These are phyloP conservation scores for Anthophora plumipes DNA, from an alignment of 2,888 invertebrate genomes.

Conservation along the genomic window DNA sequence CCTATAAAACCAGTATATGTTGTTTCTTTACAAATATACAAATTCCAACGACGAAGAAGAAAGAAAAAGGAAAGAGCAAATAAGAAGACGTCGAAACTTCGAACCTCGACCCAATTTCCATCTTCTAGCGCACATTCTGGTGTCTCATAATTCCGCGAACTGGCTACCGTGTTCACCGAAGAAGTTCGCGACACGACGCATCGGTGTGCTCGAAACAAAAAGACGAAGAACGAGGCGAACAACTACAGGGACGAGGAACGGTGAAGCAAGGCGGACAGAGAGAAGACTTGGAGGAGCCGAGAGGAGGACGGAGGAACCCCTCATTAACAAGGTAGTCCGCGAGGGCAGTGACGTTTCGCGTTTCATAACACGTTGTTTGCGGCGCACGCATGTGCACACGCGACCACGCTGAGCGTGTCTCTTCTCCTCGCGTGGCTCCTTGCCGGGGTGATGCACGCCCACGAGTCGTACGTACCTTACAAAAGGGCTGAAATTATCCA, in stretches of 20 bases:
- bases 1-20: no score
- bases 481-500: slow-evolving; percentile 76
- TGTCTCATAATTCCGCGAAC: slow-evolving; percentile 45
- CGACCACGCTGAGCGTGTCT: slow-evolving; percentile 43
- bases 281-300: not conserved
- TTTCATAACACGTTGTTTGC: slow-evolving; percentile 70
- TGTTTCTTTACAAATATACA: no score
- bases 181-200: slow-evolving; percentile 59
- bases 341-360: slow-evolving; percentile 69
- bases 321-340: slow-evolving; percentile 75
- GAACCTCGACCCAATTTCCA: slow-evolving; percentile 32
- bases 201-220: slow-evolving; percentile 48
- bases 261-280: not conserved
- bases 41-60: no score
- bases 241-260: not conserved
- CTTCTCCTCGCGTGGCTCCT: slow-evolving; percentile 62
- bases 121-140: not conserved
- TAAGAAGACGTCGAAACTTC: no score
- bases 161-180: slow-evolving; percentile 52
- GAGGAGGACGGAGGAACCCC: slow-evolving; percentile 60
- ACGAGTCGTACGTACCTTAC: slow-evolving; percentile 63
- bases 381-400: slow-evolving; percentile 60
- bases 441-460: slow-evolving; percentile 65
- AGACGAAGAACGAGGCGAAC: slow-evolving; percentile 8
- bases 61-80: no score